These are phyloP conservation scores for Aplysina aerophoba DNA, from an alignment of 37 sponge, comb jelly and placozoan species.

Conservation along the genomic window DNA sequence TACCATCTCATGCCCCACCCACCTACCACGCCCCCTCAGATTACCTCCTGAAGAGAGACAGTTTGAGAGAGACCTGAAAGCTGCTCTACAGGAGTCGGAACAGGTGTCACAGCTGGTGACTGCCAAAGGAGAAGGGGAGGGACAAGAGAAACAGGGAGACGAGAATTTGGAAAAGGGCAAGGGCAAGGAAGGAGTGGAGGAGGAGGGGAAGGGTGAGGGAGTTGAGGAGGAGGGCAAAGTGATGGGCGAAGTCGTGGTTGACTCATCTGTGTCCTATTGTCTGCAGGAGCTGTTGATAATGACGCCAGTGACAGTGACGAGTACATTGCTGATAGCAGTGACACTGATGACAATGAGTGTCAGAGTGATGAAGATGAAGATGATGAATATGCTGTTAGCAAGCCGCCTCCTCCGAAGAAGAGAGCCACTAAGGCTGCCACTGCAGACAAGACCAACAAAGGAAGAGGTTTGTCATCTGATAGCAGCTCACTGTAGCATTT, in stretches of 20 bases:
- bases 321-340: conserved; percentile 1
- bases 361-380: background rate
- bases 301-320: conserved; percentile 13
- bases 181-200: no score
- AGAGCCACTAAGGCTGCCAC: background rate
- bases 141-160: no score
- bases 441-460: background rate
- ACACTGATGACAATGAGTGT: background rate
- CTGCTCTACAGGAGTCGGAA: no score
- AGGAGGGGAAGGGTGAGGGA: background rate
- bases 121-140: no score
- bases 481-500: background rate
- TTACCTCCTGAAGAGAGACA: no score
- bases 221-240: background rate
- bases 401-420: background rate
- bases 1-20: no score
- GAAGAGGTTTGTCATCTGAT: background rate
- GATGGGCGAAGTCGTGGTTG: background rate
- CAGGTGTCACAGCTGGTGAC: no score
- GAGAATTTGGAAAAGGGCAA: no score
- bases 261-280: background rate
- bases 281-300: background rate
- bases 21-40: no score
- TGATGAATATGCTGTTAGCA: background rate
- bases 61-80: no score